phyloP scores from a whole-genome alignment of 1,140 invertebrate species.

The Drosophila grimshawi region DNA sequence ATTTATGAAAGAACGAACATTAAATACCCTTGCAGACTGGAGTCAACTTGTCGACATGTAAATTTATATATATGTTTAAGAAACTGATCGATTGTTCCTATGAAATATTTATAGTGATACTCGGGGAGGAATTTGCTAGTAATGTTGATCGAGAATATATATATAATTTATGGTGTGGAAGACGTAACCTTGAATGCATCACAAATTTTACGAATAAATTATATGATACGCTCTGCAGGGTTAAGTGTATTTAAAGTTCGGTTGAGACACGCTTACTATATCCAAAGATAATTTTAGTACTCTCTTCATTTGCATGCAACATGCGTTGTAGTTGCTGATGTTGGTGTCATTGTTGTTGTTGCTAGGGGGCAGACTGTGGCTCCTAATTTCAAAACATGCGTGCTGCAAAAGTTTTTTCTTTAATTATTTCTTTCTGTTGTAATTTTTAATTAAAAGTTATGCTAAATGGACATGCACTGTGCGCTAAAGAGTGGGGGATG shows the following conservation, averaged over 20 bases:
- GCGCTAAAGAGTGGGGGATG: background rate
- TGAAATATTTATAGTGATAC: too few relatives aligned
- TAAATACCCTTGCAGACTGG: too few relatives aligned
- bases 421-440: slow-evolving; percentile 20
- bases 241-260: slow-evolving; percentile 25
- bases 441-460: slow-evolving; percentile 78
- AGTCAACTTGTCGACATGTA: too few relatives aligned
- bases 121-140: too few relatives aligned
- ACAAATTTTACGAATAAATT: too few relatives aligned
- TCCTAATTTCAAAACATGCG: slow-evolving; percentile 53
- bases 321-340: slow-evolving; percentile 28
- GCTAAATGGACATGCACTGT: slow-evolving; percentile 69
- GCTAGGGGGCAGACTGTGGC: slow-evolving; percentile 15
- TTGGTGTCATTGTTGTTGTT: slow-evolving; percentile 36
- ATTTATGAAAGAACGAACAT: too few relatives aligned
- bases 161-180: too few relatives aligned
- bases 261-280: background rate
- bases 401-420: slow-evolving; percentile 56
- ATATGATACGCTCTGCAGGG: too few relatives aligned
- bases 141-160: too few relatives aligned
- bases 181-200: too few relatives aligned
- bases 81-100: too few relatives aligned
- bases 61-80: too few relatives aligned
- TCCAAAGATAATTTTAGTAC: slow-evolving; percentile 23
- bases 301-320: slow-evolving; percentile 72